Evolutionary conservation across 2,797 vertebrate genomes (phyloP).

Genomic region (Anguilla anguilla): DNA sequence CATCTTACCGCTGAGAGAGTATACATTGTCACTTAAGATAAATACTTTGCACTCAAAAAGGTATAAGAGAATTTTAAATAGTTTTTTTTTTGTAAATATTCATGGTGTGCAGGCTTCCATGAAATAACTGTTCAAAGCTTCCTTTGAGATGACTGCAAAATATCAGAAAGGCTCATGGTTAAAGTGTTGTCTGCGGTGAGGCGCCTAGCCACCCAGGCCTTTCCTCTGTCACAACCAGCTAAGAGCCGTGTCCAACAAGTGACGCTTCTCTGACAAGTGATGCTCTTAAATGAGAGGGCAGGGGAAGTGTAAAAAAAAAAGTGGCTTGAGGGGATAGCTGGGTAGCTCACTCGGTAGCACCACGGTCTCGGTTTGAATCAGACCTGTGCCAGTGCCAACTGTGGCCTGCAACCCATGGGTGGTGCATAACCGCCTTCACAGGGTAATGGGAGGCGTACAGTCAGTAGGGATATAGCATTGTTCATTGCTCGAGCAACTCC

Average conservation of each 20-base stretch:
- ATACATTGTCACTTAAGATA: not conserved
- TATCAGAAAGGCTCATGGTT: not conserved
- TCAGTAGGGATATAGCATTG: no score
- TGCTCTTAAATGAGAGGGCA: not conserved
- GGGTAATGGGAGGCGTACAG: no score
- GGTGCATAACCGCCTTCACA: no score
- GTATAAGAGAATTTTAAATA: not conserved
- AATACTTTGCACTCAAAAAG: not conserved
- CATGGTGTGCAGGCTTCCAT: not conserved
- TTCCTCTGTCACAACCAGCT: not conserved
- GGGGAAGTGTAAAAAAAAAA: not conserved
- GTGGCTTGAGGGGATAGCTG: not conserved
- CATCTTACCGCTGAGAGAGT: not conserved
- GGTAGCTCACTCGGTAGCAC: no score
- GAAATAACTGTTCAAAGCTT: not conserved
- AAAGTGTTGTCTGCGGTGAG: not conserved
- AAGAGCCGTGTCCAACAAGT: not conserved
- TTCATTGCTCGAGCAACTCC: no score
- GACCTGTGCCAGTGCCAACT: no score
- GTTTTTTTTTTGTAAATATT: not conserved
- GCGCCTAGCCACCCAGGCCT: not conserved
- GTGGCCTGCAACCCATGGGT: no score
- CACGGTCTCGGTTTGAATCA: no score
- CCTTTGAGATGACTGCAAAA: not conserved
- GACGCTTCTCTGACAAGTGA: not conserved